Evolutionary conservation across 2,797 vertebrate genomes (phyloP).

Genomic region (Nyctibius grandis): DNA sequence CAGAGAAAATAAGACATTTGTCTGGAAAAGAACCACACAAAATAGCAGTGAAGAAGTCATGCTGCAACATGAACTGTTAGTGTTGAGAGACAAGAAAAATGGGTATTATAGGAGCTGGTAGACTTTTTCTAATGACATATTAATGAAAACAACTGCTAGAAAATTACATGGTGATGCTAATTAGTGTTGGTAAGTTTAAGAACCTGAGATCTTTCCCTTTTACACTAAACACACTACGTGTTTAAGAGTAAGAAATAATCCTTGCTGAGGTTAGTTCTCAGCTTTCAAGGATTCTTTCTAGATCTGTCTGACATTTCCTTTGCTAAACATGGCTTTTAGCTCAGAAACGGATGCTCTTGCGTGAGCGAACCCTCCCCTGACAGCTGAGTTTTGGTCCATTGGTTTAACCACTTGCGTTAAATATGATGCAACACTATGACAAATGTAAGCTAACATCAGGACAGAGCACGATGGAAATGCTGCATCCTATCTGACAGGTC

Average conservation of each 20-base stretch:
- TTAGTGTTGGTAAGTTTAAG: neutral
- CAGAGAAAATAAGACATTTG: neutral
- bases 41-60: neutral
- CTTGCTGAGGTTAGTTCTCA: neutral
- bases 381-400: neutral
- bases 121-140: neutral
- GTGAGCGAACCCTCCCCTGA: neutral
- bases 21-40: neutral
- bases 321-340: neutral
- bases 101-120: neutral
- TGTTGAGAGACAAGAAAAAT: neutral
- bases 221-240: accelerated
- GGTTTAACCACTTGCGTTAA: neutral
- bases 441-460: neutral
- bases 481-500: neutral
- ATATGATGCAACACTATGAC: neutral
- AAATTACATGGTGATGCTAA: neutral
- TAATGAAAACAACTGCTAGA: neutral
- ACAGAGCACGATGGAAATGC: neutral
- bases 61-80: neutral
- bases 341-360: neutral
- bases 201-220: neutral
- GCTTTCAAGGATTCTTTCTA: neutral
- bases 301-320: neutral
- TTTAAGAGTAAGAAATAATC: neutral